Evolutionary conservation across 2,113 vertebrate species (phyloP), one percentile per base, ranked within the genome.

Genomic region (Oceanites oceanicus): DNA sequence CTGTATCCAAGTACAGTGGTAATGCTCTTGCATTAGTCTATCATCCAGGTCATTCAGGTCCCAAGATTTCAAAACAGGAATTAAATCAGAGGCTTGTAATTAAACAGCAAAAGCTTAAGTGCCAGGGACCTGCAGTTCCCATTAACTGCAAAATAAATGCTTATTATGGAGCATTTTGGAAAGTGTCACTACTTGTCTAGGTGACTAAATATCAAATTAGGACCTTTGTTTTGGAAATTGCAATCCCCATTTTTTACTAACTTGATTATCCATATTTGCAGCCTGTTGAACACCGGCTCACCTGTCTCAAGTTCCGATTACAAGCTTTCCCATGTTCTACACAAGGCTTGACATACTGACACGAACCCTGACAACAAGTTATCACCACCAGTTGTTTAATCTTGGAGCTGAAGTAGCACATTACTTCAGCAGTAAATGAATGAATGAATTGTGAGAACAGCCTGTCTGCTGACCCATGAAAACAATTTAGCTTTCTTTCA

Each of bases 401-500:
- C 88, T 97, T 85, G 89, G 90, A 94, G 91, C 58, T 76, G 68
- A 79, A 91, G 74, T 50, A 94, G 75, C 74, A 29, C 47, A 50
- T 71, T 89, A 67, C 68, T 80, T 70, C 61, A 95, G 66, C 72
- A 77, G 67, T 42, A 87, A 86, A 93, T 91, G 85, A 97, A 96
- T 83, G 83, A 91, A 71, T 34, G 80, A 86, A 94, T 86, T 70
- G 89, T 96, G 87, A 70, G 59, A 94, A 62, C 62, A 76, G 89
- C 50, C 65, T 80, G 78, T 32, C 67, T 89, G 80, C 76, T 96
- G 83, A 94, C 87, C 93, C 85, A 52, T 83, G 80, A 79, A 94
- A 96, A 95, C 92, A 96, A 96, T 94, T 80, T 55, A 42, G 63
- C 77, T 96, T 88, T 70, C 70, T 96, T 88, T 94, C 13, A 5